Evolutionary conservation across 2,797 vertebrate genomes (phyloP), one percentile per base, ranked within the genome.

Genomic region (Chaunax sp.): DNA sequence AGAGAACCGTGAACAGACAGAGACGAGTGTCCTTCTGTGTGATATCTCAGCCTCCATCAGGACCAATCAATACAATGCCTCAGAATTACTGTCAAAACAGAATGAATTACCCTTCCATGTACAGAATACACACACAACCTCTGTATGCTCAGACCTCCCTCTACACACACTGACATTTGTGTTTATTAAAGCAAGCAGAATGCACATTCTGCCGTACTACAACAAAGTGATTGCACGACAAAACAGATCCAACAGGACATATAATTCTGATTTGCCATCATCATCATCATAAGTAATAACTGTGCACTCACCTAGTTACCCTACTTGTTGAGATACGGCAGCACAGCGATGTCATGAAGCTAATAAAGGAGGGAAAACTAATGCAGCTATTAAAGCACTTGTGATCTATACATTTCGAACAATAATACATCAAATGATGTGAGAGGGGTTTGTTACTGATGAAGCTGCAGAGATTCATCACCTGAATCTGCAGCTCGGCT

Each of bases 31-130:
- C 80, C 83, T 87, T 85, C 81, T 82, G 66, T 68, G 71, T 80
- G 66, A 85, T 75, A 76, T 78, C 80, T 66, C 74, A 78, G 74
- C 79, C 74, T 87, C 87, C 78, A 88, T 87, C 83, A 88, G 75
- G 58, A 53, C 72, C 82, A 87, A 90, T 89, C 90, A 89, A 89
- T 90, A 86, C 80, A 69, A 76, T 84, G 68, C 72, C 65, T 85
- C 87, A 80, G 68, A 86, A 87, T 87, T 72, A 90, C 76, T 85
- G 85, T 84, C 87, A 82, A 62, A 89, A 69, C 71, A 74, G 56
- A 68, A 84, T 84, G 76, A 79, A 87, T 81, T 70, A 60, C 59
- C 14, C 56, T 33, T 53, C 54, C 74, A 61, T 56, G 26, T 40
- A 52, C 45, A 20, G 40, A 72, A 69, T n/a, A 72, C 63, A 57